phyloP scores from a whole-genome alignment of 2,113 vertebrate genomes.

The Alexandromys fortis region DNA sequence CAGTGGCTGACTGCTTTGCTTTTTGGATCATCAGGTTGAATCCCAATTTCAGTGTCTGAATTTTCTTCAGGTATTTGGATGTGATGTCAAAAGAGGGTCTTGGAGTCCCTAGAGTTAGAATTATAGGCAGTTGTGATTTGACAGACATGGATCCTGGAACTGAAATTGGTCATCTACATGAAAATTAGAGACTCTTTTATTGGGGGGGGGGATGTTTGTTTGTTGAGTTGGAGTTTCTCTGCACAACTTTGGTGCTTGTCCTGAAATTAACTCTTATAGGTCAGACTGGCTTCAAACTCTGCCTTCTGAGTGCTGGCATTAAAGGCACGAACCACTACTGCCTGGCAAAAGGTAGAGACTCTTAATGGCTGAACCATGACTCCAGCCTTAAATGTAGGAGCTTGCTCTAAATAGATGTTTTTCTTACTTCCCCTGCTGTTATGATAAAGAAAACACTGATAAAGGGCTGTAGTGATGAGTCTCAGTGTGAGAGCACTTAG shows the following conservation, averaged over 20 bases:
- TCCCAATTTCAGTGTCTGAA: too few relatives aligned
- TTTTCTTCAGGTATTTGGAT: background rate
- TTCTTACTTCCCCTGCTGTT: background rate
- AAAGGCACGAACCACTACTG: too few relatives aligned
- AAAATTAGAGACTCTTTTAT: background rate
- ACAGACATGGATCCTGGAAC: background rate
- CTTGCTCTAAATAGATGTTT: background rate
- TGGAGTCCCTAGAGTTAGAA: background rate
- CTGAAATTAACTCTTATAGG: too few relatives aligned
- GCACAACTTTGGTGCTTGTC: too few relatives aligned
- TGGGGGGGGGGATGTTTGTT: too few relatives aligned
- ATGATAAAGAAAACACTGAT: background rate
- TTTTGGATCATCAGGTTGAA: too few relatives aligned
- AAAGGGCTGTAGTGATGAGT: background rate
- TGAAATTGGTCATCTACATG: background rate
- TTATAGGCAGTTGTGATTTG: background rate
- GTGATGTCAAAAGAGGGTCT: background rate
- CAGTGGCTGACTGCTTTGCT: too few relatives aligned
- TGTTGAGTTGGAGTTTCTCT: too few relatives aligned
- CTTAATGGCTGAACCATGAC: background rate
- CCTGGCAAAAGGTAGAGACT: background rate
- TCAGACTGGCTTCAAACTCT: too few relatives aligned
- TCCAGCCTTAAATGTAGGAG: background rate
- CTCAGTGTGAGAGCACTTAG: background rate
- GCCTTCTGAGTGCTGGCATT: too few relatives aligned